Percentiles rank a stretch among this genome's conserved stretches.
phyloP scores from a whole-genome alignment of 2,113 vertebrate genomes.

The Verasper variegatus region DNA sequence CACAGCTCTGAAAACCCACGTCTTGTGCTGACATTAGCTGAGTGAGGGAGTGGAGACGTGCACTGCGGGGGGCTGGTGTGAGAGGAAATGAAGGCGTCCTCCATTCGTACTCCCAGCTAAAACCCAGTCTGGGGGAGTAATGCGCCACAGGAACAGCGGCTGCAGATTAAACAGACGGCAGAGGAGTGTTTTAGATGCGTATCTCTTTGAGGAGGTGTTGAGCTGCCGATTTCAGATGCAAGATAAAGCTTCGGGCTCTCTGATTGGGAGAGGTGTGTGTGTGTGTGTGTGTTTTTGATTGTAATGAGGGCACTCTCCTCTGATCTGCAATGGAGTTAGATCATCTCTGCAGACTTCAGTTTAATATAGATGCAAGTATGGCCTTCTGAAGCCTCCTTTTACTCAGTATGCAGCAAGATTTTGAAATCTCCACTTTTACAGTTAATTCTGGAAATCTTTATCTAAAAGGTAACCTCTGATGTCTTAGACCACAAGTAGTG shows the following conservation, averaged over 20 bases:
- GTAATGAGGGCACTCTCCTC: too few relatives aligned
- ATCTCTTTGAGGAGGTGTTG: constrained; percentile 48
- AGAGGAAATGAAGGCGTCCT: constrained; percentile 19
- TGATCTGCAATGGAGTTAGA: neutral
- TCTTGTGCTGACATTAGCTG: neutral
- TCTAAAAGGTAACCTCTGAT: too few relatives aligned
- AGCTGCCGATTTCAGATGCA: constrained; percentile 40
- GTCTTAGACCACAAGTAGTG: too few relatives aligned
- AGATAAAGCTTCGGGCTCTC: constrained; percentile 36
- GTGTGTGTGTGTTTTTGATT: constrained; percentile 13
- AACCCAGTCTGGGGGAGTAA: constrained; percentile 53
- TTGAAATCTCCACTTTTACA: too few relatives aligned
- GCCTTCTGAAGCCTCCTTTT: too few relatives aligned
- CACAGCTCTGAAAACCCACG: neutral
- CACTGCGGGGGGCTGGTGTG: neutral
- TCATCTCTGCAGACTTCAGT: constrained; percentile 10
- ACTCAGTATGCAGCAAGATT: too few relatives aligned
- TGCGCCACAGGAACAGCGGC: constrained; percentile 65
- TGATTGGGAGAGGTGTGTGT: constrained; percentile 35
- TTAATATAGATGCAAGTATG: too few relatives aligned
- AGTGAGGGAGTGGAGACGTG: neutral
- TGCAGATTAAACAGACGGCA: constrained; percentile 55
- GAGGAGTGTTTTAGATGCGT: constrained; percentile 61
- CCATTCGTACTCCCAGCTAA: constrained; percentile 10
- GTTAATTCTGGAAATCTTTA: too few relatives aligned